Percentiles rank a stretch among this genome's conserved stretches.
Evolutionary conservation across 2,888 invertebrate species (phyloP).

Genomic region (Rotaria magnacalcarata): DNA sequence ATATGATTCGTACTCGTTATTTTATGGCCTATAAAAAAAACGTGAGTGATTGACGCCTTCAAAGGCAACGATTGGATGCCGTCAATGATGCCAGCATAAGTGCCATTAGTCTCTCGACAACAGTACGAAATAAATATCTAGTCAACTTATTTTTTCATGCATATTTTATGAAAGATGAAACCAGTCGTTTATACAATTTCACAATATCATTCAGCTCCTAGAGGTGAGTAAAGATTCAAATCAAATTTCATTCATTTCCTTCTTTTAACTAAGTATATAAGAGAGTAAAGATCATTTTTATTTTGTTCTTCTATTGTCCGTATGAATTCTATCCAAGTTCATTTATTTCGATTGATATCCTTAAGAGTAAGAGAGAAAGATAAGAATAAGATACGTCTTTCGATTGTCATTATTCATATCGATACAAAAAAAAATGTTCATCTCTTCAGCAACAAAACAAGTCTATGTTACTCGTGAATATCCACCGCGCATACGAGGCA

Average conservation of each 20-base stretch:
- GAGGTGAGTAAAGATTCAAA: constrained; percentile 12
- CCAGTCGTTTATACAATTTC: constrained; percentile 20
- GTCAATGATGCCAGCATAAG: background rate
- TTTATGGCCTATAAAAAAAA: background rate
- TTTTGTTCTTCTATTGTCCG: background rate
- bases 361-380: background rate
- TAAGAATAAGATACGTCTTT: background rate
- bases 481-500: background rate
- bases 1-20: background rate
- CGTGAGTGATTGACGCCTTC: background rate
- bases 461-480: background rate
- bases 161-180: background rate
- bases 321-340: background rate
- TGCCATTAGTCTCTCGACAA: background rate
- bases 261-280: background rate
- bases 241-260: background rate
- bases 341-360: background rate
- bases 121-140: background rate
- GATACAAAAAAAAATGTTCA: background rate
- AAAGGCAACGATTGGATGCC: background rate
- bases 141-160: background rate
- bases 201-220: background rate
- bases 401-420: background rate
- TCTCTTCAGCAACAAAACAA: background rate
- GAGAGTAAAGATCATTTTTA: background rate